A percentile compares a stretch with the other conserved stretches of the same genome.
Evolutionary conservation across 2,797 vertebrate species (phyloP).

Genomic region (Otus scops): DNA sequence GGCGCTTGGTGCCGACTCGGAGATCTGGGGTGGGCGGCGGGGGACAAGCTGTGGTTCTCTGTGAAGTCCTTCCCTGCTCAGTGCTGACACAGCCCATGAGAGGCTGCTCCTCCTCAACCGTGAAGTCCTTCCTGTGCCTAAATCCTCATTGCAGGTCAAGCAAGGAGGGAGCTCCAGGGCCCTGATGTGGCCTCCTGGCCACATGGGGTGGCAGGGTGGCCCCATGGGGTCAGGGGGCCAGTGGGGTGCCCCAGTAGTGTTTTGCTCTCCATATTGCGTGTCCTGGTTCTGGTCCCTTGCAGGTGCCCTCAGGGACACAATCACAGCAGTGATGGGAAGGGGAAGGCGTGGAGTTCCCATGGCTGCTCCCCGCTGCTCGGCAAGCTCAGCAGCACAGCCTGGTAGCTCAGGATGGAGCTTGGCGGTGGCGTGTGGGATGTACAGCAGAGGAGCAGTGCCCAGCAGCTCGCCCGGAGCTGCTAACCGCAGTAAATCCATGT

Average conservation of each 20-base stretch:
- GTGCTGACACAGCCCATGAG: not conserved
- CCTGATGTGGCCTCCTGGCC: not conserved
- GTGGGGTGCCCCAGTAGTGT: rapidly evolving
- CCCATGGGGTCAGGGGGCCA: not conserved
- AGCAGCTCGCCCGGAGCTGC: rapidly evolving
- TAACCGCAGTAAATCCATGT: rapidly evolving
- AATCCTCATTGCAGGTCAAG: not conserved
- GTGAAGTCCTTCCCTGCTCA: rapidly evolving
- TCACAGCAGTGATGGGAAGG: not conserved
- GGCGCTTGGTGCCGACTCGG: too few relatives aligned
- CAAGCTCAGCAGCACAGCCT: not conserved
- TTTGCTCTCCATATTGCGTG: rapidly evolving
- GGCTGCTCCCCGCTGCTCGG: not conserved
- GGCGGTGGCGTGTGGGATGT: rapidly evolving
- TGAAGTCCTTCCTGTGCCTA: not conserved
- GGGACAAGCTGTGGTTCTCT: not conserved
- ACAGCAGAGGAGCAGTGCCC: not conserved
- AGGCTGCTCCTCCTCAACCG: not conserved
- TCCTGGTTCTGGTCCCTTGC: not conserved
- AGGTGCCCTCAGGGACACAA: too few relatives aligned
- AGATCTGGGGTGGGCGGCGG: not conserved
- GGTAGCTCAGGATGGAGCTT: not conserved
- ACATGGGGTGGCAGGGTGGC: not conserved
- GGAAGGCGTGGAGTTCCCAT: not conserved
- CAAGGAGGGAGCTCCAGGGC: not conserved